Base-by-base conservation (phyloP, 2,113 vertebrate genomes). In the Podilymbus podiceps region DNA sequence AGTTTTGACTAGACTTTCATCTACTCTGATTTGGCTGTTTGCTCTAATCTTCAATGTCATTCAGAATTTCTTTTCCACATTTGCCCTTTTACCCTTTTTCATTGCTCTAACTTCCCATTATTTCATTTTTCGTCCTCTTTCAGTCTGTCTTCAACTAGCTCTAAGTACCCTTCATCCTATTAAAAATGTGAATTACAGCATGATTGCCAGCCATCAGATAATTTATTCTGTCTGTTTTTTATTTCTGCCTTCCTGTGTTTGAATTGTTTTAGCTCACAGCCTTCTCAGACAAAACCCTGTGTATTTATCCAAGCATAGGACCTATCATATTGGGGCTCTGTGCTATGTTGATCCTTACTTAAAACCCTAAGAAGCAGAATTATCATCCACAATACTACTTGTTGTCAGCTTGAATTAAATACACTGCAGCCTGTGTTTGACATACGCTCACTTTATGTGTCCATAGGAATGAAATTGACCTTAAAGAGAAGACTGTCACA, bases 221-320 rank as follows among this genome's bases (percentile, higher is more conserved):
- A 79, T 53, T 79, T 73, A 72, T 78, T 78, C 8, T 49, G 11
- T 46, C 55, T 68, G 12, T 1, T 55, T 85, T 89, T 87, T 82
- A 21, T 4, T 85, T 88, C 35, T 59, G 18, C 23, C 6, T 85
- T 91, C 16, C 19, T 60, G 46, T 67, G 20, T 49, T 91, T 73
- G 33, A 68, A 53, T 53, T 66, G 40, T 71, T 87, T 92, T 60
- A 72, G 19, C 15, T 73, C 14, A 31, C 15, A 88, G 16, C 2
- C 4, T 7, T 89, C 79, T 83, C 27, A 58, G 53, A 60, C 11
- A 85, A 24, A 77, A 44, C 1, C 0, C 1, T 0, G 0, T 46
- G 3, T 31, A 35, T 76, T 81, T 91, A 19, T 62, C 33, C 53
- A 80, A 60, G n/a, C 2, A 47, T 85, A 78, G 25, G 3, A 35